phyloP scores from a whole-genome alignment of 2,888 invertebrate genomes.

The Seira sanloemensis region DNA sequence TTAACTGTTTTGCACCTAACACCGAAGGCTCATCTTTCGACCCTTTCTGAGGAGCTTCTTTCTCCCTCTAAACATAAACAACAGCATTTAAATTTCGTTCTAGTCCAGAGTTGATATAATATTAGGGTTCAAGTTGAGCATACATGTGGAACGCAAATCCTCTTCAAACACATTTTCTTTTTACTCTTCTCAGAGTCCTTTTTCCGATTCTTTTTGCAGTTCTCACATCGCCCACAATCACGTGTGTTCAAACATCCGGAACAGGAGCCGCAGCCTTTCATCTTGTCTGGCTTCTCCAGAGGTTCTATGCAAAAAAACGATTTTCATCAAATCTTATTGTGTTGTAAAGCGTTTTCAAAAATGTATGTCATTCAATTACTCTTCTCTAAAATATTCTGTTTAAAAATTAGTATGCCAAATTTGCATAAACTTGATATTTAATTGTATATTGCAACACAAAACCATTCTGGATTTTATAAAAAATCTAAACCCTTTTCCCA shows the following conservation, averaged over 20 bases:
- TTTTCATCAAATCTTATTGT: neutral
- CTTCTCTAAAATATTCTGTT: neutral
- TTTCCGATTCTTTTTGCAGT: constrained; percentile 76
- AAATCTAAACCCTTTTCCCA: too few relatives aligned
- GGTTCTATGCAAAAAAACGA: neutral
- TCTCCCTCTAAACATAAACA: neutral
- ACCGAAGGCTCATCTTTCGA: constrained; percentile 41
- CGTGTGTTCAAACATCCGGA: constrained; percentile 83
- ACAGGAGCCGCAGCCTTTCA: constrained; percentile 82
- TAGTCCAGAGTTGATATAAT: neutral
- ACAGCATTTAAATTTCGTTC: neutral
- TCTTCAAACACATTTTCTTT: constrained; percentile 47
- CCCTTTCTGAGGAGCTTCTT: constrained; percentile 21
- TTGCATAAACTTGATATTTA: neutral
- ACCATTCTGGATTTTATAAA: too few relatives aligned
- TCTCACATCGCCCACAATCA: constrained; percentile 84
- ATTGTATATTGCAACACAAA: too few relatives aligned
- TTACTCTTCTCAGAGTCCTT: constrained; percentile 47
- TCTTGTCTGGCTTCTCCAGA: constrained; percentile 76
- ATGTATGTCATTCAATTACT: neutral
- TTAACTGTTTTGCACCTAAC: constrained; percentile 25
- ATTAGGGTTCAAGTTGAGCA: neutral
- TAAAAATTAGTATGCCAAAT: neutral
- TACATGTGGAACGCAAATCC: constrained; percentile 47
- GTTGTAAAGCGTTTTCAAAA: neutral